Evolutionary conservation across 1,140 invertebrate genomes (phyloP).

Genomic region (Acromyrmex heyeri): DNA sequence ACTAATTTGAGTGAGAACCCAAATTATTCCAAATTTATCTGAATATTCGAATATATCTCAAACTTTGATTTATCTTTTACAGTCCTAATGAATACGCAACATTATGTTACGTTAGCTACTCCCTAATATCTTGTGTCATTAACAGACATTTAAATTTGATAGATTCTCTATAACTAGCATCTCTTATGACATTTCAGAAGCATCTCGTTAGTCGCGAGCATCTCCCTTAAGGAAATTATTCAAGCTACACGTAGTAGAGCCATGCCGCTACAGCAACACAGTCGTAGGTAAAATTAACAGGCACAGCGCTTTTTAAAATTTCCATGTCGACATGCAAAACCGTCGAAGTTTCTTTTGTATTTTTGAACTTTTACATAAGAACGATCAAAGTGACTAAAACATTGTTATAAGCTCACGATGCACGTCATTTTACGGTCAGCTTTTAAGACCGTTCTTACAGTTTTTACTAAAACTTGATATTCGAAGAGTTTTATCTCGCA

Average conservation of each 20-base stretch:
- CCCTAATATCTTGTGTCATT: background rate
- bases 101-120: background rate
- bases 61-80: background rate
- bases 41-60: background rate
- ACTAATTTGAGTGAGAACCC: background rate
- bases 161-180: background rate
- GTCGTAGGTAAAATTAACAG: conserved; percentile 31
- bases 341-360: conserved; percentile 12
- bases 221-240: background rate
- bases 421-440: conserved; percentile 33
- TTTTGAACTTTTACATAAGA: conserved; percentile 46
- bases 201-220: background rate
- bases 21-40: background rate
- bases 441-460: background rate
- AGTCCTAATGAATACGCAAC: background rate
- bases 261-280: background rate
- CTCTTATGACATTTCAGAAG: background rate
- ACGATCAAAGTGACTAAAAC: conserved; percentile 20
- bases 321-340: conserved; percentile 33
- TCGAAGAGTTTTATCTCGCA: background rate
- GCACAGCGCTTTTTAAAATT: conserved; percentile 19
- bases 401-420: conserved; percentile 17
- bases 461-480: background rate
- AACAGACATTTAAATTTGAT: background rate
- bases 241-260: background rate